Base-by-base conservation (phyloP, 2,888 invertebrate species). In the Stratiomys singularior region DNA sequence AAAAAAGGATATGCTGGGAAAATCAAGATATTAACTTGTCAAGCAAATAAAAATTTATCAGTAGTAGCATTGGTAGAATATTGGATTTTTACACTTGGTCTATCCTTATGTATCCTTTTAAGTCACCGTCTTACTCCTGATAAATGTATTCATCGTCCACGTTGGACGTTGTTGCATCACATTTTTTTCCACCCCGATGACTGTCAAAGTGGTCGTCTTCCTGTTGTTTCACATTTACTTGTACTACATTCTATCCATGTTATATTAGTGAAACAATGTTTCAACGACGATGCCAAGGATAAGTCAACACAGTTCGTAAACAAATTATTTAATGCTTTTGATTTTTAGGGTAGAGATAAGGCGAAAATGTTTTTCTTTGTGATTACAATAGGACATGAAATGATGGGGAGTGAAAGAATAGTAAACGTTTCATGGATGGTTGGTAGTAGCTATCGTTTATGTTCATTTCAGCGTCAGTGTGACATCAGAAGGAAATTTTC, bases 31-130 rank as follows among this genome's bases (percentile, higher is more conserved):
- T 82, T 82, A 82, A 82, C 81, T 82, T 82, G 82, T 81, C 82
- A 82, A 81, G 81, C 82, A 82, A 82, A 82, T 82, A 82, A 82
- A 82, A 82, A 82, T 82, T 82, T 82, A 82, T 82, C 82, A 82
- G 81, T 69, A 46, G 66, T 44, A 76, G 76, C 69, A 77, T 77
- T 78, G 76, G 77, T 71, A 60, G 67, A 71, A 69, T 76, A 66
- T 63, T 76, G 76, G 64, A 56, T 72, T 58, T 58, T 58, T 30
- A 23, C 44, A 18, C 44, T 18, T 18, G n/a, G 5, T 15, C 23
- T 5, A 7, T 15, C 25, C 23, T 25, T 13, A 7, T 7, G 5
- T 25, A n/a, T 25, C n/a, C 52, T 18, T n/a, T 60, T 60, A n/a
- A 0, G 60, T 0, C 60, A 60, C 23, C 5, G 18, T 60, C 25